phyloP scores from a whole-genome alignment of 1,140 invertebrate genomes.

The Pantala flavescens region DNA sequence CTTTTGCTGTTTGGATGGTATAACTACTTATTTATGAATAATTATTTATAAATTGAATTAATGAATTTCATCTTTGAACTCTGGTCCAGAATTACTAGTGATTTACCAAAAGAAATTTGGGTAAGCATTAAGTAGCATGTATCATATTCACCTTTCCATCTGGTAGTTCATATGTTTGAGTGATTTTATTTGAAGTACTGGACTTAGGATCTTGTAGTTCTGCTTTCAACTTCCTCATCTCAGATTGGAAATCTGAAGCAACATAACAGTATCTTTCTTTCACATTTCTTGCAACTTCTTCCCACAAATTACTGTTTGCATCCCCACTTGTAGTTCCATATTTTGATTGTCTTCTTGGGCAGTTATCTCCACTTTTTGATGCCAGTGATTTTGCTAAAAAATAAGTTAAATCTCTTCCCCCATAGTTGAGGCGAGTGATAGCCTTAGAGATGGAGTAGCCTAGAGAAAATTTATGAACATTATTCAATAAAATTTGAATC shows the following conservation, averaged over 20 bases:
- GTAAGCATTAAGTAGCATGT: too few species aligned
- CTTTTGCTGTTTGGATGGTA: too few species aligned
- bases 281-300: background rate
- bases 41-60: too few species aligned
- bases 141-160: conserved; percentile 57
- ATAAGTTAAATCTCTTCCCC: conserved; percentile 1
- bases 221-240: background rate
- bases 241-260: conserved; percentile 34
- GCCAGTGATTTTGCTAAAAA: background rate
- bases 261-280: conserved; percentile 57
- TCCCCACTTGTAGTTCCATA: background rate
- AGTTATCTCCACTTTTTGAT: background rate
- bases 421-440: background rate
- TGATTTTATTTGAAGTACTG: background rate
- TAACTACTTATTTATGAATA: too few species aligned
- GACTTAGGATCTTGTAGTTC: background rate
- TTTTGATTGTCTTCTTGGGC: background rate
- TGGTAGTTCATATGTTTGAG: conserved; percentile 65
- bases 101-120: too few species aligned
- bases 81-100: too few species aligned
- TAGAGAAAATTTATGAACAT: too few species aligned
- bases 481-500: too few species aligned
- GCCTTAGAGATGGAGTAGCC: background rate
- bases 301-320: background rate
- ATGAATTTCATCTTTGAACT: too few species aligned